These are phyloP conservation scores for Neomorphus geoffroyi DNA, from an alignment of 2,797 vertebrate genomes.

Conservation along the genomic window DNA sequence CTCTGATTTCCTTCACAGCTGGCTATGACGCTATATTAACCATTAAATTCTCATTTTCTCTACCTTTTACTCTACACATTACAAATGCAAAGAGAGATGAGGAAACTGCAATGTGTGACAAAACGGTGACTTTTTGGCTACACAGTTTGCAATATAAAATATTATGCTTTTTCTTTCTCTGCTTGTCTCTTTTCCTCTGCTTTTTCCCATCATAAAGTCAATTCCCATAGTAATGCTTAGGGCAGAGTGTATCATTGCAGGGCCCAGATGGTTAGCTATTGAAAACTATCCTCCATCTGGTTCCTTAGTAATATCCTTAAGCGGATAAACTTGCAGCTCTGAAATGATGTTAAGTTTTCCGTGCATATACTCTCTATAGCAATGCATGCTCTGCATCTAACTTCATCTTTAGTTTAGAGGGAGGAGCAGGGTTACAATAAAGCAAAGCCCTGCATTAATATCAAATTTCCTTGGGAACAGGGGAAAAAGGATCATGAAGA, in stretches of 20 bases:
- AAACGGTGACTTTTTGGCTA: background rate
- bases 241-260: constrained; percentile 5
- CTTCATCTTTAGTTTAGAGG: background rate
- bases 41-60: background rate
- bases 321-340: background rate
- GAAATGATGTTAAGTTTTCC: background rate
- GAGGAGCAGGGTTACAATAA: background rate
- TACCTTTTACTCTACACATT: background rate
- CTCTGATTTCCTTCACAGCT: background rate
- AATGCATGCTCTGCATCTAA: background rate
- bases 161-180: background rate
- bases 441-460: background rate
- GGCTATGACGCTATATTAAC: background rate
- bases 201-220: background rate
- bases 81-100: background rate
- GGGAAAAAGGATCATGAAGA: background rate
- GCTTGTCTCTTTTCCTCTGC: background rate
- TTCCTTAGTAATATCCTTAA: constrained; percentile 5
- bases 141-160: background rate
- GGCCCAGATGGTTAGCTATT: constrained; percentile 38
- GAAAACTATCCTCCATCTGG: constrained; percentile 46
- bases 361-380: background rate
- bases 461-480: background rate
- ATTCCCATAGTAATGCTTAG: background rate
- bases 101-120: background rate